A percentile compares a stretch with the other conserved stretches of the same genome.
phyloP scores from a whole-genome alignment of 2,888 invertebrate genomes.

The Cinara cedri region DNA sequence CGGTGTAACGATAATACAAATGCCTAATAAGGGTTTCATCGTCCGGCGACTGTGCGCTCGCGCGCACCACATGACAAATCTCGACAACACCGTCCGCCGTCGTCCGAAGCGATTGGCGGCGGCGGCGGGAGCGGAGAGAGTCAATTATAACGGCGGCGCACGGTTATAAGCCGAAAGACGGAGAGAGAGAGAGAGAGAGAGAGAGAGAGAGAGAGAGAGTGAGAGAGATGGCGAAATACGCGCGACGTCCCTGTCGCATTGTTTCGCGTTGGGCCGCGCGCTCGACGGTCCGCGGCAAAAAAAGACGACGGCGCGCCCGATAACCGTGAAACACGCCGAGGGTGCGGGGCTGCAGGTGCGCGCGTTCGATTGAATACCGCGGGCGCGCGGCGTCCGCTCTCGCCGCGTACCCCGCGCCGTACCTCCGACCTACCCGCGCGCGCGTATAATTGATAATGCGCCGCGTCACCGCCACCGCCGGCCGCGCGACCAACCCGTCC shows the following conservation, averaged over 20 bases:
- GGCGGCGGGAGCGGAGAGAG: conserved; percentile 9
- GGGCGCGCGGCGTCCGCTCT: not conserved
- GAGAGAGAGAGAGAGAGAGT: no score
- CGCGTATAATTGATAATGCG: not conserved
- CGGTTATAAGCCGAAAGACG: not conserved
- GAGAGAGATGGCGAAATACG: no score
- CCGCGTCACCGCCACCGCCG: not conserved
- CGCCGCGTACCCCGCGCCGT: not conserved
- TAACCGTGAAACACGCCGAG: conserved; percentile 37
- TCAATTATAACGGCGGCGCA: conserved; percentile 38
- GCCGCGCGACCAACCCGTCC: no score
- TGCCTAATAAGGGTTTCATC: no score
- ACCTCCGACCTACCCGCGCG: no score
- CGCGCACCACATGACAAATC: not conserved
- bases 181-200: no score
- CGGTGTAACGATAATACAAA: no score
- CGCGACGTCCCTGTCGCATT: no score
- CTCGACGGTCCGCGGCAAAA: not conserved
- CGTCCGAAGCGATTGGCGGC: conserved; percentile 18
- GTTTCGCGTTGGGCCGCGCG: no score
- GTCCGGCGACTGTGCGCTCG: not conserved
- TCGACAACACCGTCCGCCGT: not conserved
- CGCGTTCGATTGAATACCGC: not conserved
- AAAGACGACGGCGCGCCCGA: conserved; percentile 34
- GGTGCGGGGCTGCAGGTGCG: conserved; percentile 33